Evolutionary conservation across 1,140 invertebrate genomes (phyloP).

Genomic region (Zaprionus africanus): DNA sequence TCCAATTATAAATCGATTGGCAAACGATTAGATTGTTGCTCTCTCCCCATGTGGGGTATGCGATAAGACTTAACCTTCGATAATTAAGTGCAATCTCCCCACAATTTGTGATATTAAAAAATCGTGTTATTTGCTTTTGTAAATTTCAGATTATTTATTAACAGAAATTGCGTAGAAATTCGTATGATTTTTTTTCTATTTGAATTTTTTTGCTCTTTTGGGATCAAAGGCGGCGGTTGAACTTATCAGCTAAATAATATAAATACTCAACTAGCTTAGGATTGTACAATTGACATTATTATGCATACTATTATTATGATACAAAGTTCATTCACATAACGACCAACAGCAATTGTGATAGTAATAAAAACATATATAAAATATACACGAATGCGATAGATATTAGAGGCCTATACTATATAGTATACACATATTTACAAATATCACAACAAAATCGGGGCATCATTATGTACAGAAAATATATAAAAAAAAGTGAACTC

Average conservation of each 20-base stretch:
- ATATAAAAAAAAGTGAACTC: conserved; percentile 14
- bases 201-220: background rate
- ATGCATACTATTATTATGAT: conserved; percentile 20
- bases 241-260: conserved; percentile 46
- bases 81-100: background rate
- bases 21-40: conserved; percentile 10
- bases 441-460: conserved; percentile 67
- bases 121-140: conserved; percentile 8
- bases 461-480: conserved; percentile 43
- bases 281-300: conserved; percentile 37
- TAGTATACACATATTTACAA: conserved; percentile 64
- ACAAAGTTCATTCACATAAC: conserved; percentile 42
- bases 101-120: background rate
- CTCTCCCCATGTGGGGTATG: conserved; percentile 4
- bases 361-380: conserved; percentile 14
- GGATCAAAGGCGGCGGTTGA: background rate
- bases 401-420: conserved; percentile 51
- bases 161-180: conserved; percentile 40
- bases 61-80: conserved; percentile 32
- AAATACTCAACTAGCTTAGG: conserved; percentile 39
- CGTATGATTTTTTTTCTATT: conserved; percentile 28
- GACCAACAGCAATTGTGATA: conserved; percentile 45
- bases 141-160: conserved; percentile 54
- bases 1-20: background rate
- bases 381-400: conserved; percentile 48